Percentiles rank a stretch among this genome's conserved stretches.
phyloP scores from a whole-genome alignment of 2,113 vertebrate species.

The Xiphorhynchus elegans region DNA sequence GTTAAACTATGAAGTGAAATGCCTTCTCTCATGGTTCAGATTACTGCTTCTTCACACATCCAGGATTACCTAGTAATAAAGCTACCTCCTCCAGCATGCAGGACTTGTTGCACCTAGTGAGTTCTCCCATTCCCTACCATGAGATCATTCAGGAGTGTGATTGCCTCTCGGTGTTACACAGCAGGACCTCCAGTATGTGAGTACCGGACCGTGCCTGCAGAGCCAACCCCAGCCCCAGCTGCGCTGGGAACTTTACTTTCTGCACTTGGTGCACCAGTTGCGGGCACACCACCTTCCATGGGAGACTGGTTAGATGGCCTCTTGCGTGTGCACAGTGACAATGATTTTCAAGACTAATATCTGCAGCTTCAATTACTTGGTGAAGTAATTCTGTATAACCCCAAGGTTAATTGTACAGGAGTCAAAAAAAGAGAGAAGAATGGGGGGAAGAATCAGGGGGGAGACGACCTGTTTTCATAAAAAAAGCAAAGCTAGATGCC shows the following conservation, averaged over 20 bases:
- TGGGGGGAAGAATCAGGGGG: neutral
- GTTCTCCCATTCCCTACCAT: neutral
- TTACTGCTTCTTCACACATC: neutral
- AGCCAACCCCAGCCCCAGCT: neutral
- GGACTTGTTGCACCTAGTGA: neutral
- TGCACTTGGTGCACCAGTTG: neutral
- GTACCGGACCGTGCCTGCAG: rapidly evolving
- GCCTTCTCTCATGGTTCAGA: neutral
- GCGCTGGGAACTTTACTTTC: neutral
- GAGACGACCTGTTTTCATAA: neutral
- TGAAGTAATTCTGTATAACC: rapidly evolving
- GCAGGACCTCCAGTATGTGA: neutral
- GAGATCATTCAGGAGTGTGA: neutral
- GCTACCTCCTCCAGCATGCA: neutral
- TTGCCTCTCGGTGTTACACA: rapidly evolving
- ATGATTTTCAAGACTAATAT: neutral
- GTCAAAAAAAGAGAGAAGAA: neutral
- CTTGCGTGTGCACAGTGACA: rapidly evolving
- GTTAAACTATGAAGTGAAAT: neutral
- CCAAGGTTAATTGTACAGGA: neutral
- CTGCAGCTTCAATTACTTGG: neutral
- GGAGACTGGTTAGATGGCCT: neutral
- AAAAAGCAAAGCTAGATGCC: neutral
- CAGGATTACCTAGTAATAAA: neutral
- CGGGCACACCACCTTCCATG: neutral